Base-by-base conservation (phyloP, 2,113 vertebrate species). In the Myotis davidii region DNA sequence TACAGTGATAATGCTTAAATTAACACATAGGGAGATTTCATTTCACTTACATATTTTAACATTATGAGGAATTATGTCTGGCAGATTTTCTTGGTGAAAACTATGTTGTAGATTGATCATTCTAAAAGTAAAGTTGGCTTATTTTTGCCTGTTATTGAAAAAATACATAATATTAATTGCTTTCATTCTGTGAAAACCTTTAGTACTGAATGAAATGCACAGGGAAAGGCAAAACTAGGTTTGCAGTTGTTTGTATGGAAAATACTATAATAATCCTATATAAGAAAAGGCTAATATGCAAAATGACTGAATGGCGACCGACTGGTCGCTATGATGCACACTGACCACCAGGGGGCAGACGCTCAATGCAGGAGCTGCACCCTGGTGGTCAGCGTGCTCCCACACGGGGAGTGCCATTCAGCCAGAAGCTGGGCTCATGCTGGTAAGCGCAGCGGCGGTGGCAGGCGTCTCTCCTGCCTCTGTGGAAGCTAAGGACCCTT, bases 31-130 rank as follows among this genome's bases (percentile, higher is more conserved):
- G 54, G 76, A 78, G 20, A 96, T 96, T 97, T 85, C 50, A 70
- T 93, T 72, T 95, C 69, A 97, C 96, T 97, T 97, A 88, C 50
- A 64, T 94, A 92, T 94, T 64, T 95, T 94, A 88, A 65, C 56
- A 76, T 88, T 90, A 83, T 79, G 91, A 94, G 37, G 93, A 95
- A 85, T 90, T 92, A 16, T 85, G 83, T 92, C 76, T 87, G 20
- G 17, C 34, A 95, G 16, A 83, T 90, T 92, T 82, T 1, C n/a
- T 65, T 92, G 54, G n/a, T 64, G 21, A 94, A 92, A 96, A 69
- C 1, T 42, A 52, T 69, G 42, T 70, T 85, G 50, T n/a, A 79
- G n/a, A 88, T 45, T 87, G 42, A 76, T 85, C 79, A 92, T 95
- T 96, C 50, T 89, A 90, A 88, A 96, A 92, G n/a, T 67, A 90